phyloP scores from a whole-genome alignment of 1,140 invertebrate species.

The Drosophila sturtevanti region DNA sequence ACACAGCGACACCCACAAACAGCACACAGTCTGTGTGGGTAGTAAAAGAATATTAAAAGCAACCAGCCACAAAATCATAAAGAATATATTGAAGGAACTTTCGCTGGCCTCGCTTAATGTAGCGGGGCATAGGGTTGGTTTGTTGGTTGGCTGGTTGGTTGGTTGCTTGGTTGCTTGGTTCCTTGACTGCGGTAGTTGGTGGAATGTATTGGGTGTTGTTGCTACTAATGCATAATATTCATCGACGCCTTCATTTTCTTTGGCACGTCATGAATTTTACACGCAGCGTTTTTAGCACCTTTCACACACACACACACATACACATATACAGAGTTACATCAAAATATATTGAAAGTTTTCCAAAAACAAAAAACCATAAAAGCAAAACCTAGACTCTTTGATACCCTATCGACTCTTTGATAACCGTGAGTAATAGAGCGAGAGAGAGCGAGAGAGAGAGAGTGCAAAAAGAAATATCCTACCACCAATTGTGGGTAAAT shows the following conservation, averaged over 20 bases:
- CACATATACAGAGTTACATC: conserved; percentile 3
- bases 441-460: neutral
- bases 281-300: conserved; percentile 32
- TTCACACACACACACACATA: conserved; percentile 5
- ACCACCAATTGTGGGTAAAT: neutral
- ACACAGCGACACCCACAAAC: neutral
- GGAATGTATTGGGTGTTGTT: conserved; percentile 18
- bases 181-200: no score
- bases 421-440: conserved; percentile 1
- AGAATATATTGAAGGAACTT: conserved; percentile 50
- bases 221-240: conserved; percentile 75
- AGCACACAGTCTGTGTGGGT: conserved; percentile 50
- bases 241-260: conserved; percentile 59
- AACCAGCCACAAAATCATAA: conserved; percentile 40
- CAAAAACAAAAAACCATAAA: conserved; percentile 3
- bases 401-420: neutral
- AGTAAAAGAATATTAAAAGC: conserved; percentile 59
- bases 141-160: no score
- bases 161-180: no score
- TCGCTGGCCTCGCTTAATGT: conserved; percentile 14
- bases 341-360: conserved; percentile 18
- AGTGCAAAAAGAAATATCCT: neutral
- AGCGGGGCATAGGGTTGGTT: neutral
- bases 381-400: neutral
- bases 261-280: conserved; percentile 72